Evolutionary conservation across 1,140 invertebrate genomes (phyloP), one percentile per base, ranked within the genome.

Genomic region (Heliconius himera): DNA sequence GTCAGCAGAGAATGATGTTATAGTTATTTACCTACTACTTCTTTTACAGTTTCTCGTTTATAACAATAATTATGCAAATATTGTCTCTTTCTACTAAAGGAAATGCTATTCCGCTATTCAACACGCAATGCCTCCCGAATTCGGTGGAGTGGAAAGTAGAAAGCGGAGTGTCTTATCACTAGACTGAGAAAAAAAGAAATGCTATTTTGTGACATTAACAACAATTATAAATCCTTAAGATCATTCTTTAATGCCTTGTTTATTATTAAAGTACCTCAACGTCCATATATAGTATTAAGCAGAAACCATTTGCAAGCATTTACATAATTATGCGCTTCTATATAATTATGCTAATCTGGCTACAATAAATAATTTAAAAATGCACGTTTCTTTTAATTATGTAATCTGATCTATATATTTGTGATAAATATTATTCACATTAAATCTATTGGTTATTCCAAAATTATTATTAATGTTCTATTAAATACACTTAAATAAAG

Each of bases 31-130:
- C 33, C 33, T 6, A 36, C 72, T 78, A 79, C 29, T 77, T 77
- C 74, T 79, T 79, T 81, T 83, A 81, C 79, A 73, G 36, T 77
- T 66, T 81, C 51, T 74, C 76, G 74, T 77, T 75, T 77, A 60
- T 46, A 13, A 46, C 29, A 60, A 60, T 76, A 66, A 26, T 73
- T 72, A 29, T 77, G 33, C 3, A 72, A 49, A 56, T 29, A 49
- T 20, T 56, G 70, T 78, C 36, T 29, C 36, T 77, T 72, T 77
- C 70, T 56, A 78, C 13, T 56, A 41, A 66, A 66, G 60, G 36
- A 8, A 56, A 56, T 36, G 5, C 13, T 75, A 60, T 46, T 46
- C 41, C 41, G 41, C 11, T 3, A 13, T 13, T 46, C 41, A 3
- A 46, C 4, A 46, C 13, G 41, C 41, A 46, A 46, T 46, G 41